phyloP scores from a whole-genome alignment of 2,888 invertebrate species.

The Hermaeophaga mercurialis region DNA sequence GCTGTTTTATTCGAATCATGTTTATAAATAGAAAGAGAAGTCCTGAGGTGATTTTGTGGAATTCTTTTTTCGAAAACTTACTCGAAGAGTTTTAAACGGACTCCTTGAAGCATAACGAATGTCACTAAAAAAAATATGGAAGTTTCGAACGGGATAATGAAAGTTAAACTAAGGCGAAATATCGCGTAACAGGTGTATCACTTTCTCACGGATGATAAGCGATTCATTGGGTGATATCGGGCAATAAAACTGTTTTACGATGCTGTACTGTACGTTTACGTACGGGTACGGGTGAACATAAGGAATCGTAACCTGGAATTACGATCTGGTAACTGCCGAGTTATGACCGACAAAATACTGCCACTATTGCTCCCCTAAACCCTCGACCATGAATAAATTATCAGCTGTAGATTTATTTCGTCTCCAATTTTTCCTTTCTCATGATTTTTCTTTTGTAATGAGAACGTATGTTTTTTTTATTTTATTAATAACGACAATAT shows the following conservation, averaged over 20 bases:
- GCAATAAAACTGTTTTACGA: constrained; percentile 28
- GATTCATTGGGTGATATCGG: constrained; percentile 18
- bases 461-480: too few species aligned
- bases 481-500: too few species aligned
- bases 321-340: constrained; percentile 55
- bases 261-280: constrained; percentile 16
- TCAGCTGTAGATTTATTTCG: constrained; percentile 20
- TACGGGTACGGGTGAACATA: constrained; percentile 27
- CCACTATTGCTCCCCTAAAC: constrained; percentile 44
- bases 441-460: too few species aligned
- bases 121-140: too few species aligned
- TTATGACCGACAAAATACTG: constrained; percentile 51
- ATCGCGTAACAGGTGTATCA: constrained; percentile 16
- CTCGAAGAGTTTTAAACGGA: too few species aligned
- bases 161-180: too few species aligned
- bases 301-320: constrained; percentile 51
- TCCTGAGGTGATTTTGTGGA: too few species aligned
- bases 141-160: too few species aligned
- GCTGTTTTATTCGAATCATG: too few species aligned
- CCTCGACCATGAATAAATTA: constrained; percentile 41
- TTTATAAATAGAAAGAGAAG: too few species aligned
- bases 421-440: neutral
- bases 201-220: constrained; percentile 11
- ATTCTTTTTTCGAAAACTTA: too few species aligned
- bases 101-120: too few species aligned